Evolutionary conservation across 2,113 vertebrate species (phyloP), one percentile per base, ranked within the genome.

Genomic region (Eptatretus burgeri): DNA sequence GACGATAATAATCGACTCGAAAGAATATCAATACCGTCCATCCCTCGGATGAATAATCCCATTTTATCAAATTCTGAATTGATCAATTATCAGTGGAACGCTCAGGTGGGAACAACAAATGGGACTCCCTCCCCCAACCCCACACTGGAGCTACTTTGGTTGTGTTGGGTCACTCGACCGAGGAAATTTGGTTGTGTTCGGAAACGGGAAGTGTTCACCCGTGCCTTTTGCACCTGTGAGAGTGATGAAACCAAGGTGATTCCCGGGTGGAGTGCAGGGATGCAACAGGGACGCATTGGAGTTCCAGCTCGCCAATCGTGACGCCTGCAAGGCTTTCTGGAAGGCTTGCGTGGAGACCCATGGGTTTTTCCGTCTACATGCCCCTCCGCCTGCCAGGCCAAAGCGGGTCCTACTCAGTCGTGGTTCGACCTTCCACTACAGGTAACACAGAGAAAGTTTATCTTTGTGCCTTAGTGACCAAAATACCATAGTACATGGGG

Each of bases 251-350:
- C 20, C n/a, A 2, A 49, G 66, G 13, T 53, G 64, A 67, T 66
- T 56, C 3, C 18, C 68, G 9, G 66, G 19, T 64, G 27, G 56
- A 62, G 73, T 74, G 52, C 71, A 93, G 81, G 93, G 82, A 70
- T 81, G 82, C 0, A 85, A 79, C 76, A 85, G 93, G 73, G 89
- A 93, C 70, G 93, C 84, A 2, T 72, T 94, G 75, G 89, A 98
- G 75, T 96, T 98, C 69, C 73, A 88, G 63, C 95, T 98, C 89
- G 78, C 75, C 68, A 94, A 81, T 73, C 80, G 89, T 66, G 85
- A 98, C 72, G 86, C 84, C 71, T 96, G 93, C 75, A 98, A 98
- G 73, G 77, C 84, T 65, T 96, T 98, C 74, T 98, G 93, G 93
- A 96, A 98, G 76, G 88, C 91, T 74, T 93, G 86, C 67, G 85